phyloP scores from a whole-genome alignment of 2,888 invertebrate genomes.

The Pristionchus fissidentatus region DNA sequence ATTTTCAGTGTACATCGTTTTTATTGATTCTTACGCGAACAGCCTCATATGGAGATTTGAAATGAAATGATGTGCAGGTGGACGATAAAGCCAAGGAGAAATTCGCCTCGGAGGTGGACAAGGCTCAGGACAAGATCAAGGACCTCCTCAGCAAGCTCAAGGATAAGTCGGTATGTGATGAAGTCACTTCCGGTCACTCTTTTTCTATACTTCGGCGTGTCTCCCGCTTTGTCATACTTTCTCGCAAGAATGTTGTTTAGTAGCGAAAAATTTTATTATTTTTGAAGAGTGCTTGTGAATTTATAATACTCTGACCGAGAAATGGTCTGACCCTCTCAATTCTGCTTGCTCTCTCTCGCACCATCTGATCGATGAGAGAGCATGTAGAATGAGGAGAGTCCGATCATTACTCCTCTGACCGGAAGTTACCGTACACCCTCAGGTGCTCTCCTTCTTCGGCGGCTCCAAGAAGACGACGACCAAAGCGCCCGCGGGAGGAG shows the following conservation, averaged over 20 bases:
- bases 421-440: background rate
- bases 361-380: background rate
- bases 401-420: background rate
- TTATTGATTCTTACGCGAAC: background rate
- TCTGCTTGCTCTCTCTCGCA: too few species aligned
- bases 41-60: background rate
- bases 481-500: background rate
- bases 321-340: too few species aligned
- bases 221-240: too few species aligned
- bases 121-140: background rate
- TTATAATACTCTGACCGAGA: too few species aligned
- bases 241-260: too few species aligned
- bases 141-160: background rate
- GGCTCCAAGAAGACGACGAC: background rate
- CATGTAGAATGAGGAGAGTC: background rate
- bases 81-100: background rate
- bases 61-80: background rate
- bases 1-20: background rate
- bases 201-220: too few species aligned
- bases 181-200: too few species aligned
- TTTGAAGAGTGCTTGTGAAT: too few species aligned
- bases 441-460: background rate
- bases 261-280: too few species aligned
- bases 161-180: slow-evolving; percentile 6
- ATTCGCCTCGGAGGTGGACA: background rate